Percentiles rank a stretch among this genome's conserved stretches.
phyloP scores from a whole-genome alignment of 2,888 invertebrate genomes.

The Teinopalpus imperialis region DNA sequence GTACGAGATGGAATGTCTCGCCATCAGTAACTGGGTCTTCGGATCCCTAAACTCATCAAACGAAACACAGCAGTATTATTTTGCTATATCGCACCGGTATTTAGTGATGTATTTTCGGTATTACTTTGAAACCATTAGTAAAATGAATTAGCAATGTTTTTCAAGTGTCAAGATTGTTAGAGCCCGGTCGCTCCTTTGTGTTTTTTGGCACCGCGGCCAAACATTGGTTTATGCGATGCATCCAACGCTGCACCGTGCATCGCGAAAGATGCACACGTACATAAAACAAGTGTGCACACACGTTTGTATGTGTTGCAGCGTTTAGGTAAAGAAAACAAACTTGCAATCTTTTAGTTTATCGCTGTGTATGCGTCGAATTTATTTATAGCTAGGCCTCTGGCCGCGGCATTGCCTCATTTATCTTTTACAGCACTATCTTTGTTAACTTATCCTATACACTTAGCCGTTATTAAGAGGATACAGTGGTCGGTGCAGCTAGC shows the following conservation, averaged over 20 bases:
- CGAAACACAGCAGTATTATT: no score
- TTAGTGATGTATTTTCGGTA: no score
- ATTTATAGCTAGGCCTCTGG: conserved; percentile 25
- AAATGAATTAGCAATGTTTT: conserved; percentile 25
- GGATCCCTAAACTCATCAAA: no score
- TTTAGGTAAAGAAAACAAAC: conserved; percentile 36
- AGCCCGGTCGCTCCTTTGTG: conserved; percentile 55
- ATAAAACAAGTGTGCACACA: conserved; percentile 37
- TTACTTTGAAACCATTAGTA: conserved; percentile 8
- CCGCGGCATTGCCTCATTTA: conserved; percentile 18
- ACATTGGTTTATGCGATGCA: conserved; percentile 73
- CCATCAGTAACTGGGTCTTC: no score
- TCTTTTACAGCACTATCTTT: conserved; percentile 16
- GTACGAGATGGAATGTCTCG: no score
- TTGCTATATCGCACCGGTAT: no score
- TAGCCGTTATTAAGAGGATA: no score
- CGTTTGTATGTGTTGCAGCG: conserved; percentile 15
- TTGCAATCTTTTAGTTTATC: conserved; percentile 28
- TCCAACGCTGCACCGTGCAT: conserved; percentile 38
- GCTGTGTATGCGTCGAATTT: conserved; percentile 26
- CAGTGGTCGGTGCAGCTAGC: no score
- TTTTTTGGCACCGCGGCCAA: conserved; percentile 78
- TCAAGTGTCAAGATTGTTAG: conserved; percentile 56
- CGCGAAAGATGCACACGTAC: conserved; percentile 39
- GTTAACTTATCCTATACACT: conserved; percentile 1